Conservation (phyloP, 2,888 invertebrate species). For the Conus canariensis region DNA sequence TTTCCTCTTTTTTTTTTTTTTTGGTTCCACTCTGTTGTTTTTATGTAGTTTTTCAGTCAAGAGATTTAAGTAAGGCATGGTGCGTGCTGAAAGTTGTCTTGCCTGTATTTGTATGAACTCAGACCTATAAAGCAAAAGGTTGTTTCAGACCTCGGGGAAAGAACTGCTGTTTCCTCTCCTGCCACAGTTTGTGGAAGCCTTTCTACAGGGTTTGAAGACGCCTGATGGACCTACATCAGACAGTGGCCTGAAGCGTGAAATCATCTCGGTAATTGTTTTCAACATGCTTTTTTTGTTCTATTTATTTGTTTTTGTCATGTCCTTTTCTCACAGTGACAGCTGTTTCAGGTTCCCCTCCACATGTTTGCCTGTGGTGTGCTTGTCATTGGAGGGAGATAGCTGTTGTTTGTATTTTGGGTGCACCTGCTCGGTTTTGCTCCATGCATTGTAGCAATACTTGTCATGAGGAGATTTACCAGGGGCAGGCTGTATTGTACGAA, state of each 20-base stretch:
- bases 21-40: no score
- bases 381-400: background rate
- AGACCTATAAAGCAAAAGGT: background rate
- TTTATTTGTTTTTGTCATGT: background rate
- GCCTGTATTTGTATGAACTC: no score
- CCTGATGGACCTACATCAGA: conserved; percentile 82
- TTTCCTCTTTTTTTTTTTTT: no score
- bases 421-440: no score
- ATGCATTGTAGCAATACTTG: no score
- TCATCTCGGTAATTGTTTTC: conserved; percentile 80
- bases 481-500: background rate
- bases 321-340: no score
- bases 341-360: background rate
- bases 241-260: conserved; percentile 84
- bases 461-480: no score
- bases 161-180: conserved; percentile 85
- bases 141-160: conserved; percentile 76
- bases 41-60: no score
- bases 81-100: no score
- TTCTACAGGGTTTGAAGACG: conserved; percentile 80
- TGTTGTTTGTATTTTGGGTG: no score
- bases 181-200: conserved; percentile 84
- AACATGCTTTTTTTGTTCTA: background rate
- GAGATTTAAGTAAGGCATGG: no score
- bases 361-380: no score